Conservation (phyloP, 1,140 invertebrate species). For the Arctopsyche grandis region DNA sequence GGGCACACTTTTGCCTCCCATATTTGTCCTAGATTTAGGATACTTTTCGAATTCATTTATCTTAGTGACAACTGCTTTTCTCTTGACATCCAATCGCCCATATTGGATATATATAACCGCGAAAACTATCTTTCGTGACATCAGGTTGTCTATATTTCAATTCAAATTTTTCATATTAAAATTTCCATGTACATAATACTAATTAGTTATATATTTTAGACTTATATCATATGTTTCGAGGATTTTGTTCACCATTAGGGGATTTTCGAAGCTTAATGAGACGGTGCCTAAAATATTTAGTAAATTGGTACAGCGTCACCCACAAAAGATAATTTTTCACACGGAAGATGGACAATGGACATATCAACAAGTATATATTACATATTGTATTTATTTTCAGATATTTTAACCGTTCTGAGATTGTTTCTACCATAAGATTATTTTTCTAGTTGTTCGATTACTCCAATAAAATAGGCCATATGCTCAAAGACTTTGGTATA, state of each 20-base stretch:
- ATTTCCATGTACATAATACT: no score
- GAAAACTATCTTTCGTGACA: no score
- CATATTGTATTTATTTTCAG: no score
- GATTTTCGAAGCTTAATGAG: conserved; percentile 58
- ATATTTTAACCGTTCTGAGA: no score
- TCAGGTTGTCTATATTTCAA: no score
- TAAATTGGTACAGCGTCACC: conserved; percentile 67
- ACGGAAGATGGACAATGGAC: conserved; percentile 80
- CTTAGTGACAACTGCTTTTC: not conserved
- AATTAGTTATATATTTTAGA: no score
- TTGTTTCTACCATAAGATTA: no score
- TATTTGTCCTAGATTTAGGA: not conserved
- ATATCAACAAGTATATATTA: conserved; percentile 73
- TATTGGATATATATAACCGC: not conserved
- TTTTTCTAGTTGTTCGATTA: conserved; percentile 74
- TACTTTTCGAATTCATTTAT: not conserved
- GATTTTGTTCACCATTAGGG: no score
- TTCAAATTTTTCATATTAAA: no score
- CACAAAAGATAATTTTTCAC: conserved; percentile 76
- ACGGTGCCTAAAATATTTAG: conserved; percentile 72
- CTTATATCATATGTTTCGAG: no score
- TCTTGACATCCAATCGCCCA: no score
- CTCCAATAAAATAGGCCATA: conserved; percentile 79
- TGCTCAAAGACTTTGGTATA: conserved; percentile 72
- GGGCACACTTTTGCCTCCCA: not conserved